phyloP scores from a whole-genome alignment of 2,113 vertebrate genomes.

The Nansenia antarctica region DNA sequence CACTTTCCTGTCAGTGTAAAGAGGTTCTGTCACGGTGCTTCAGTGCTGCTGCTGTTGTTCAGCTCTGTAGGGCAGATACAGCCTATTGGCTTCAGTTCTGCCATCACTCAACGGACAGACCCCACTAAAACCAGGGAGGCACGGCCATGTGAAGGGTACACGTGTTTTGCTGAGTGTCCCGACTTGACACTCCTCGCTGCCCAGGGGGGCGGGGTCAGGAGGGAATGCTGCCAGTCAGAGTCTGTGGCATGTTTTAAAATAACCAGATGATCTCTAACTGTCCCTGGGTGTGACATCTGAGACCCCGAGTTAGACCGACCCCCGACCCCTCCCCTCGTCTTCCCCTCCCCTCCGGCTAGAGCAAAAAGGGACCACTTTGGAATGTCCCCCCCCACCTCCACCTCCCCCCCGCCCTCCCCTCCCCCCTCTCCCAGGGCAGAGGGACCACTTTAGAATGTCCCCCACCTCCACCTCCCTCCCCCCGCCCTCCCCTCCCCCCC shows the following conservation, averaged over 20 bases:
- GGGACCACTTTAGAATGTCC: no score
- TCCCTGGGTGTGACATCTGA: constrained; percentile 69
- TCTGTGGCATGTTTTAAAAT: constrained; percentile 64
- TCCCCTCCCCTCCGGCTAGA: neutral
- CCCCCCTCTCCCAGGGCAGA: no score
- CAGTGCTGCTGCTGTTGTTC: no score
- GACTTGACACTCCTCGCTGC: constrained; percentile 33
- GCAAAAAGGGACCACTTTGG: neutral
- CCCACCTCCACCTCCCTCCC: no score
- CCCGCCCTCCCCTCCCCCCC: neutral
- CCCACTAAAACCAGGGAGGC: neutral
- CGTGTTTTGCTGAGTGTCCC: constrained; percentile 5
- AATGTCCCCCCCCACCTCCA: neutral
- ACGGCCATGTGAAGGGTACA: neutral
- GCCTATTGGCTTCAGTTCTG: no score
- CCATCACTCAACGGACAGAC: neutral
- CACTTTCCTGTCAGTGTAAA: no score
- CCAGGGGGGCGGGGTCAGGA: constrained; percentile 19
- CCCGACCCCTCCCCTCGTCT: constrained; percentile 9
- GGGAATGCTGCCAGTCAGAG: constrained; percentile 32
- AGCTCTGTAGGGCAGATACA: no score
- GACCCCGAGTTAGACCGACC: constrained; percentile 18
- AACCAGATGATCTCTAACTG: constrained; percentile 67
- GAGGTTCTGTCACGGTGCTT: no score
- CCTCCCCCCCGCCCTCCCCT: constrained; percentile 12